Percentiles rank a stretch among this genome's conserved stretches.
Conservation (phyloP, 1,140 invertebrate genomes). For the Reticulitermes speratus region DNA sequence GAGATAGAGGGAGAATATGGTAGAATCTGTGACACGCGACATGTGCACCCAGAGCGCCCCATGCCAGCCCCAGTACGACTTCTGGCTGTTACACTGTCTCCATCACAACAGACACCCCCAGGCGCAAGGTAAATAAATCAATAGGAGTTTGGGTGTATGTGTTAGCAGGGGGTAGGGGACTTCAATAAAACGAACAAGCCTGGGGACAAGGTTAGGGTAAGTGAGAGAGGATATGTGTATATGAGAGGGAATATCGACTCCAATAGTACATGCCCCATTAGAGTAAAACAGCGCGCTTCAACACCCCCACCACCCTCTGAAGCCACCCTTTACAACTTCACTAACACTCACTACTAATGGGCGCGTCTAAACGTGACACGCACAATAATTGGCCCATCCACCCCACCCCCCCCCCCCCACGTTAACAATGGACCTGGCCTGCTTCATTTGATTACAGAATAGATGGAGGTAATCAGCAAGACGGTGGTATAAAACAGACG, state of each 20-base stretch:
- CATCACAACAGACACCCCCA: constrained; percentile 9
- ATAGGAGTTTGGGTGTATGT: background rate
- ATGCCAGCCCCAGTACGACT: background rate
- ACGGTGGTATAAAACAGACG: no score
- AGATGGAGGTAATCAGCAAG: background rate
- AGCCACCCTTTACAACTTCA: constrained; percentile 4
- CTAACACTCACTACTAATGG: constrained; percentile 21
- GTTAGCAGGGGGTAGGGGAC: background rate
- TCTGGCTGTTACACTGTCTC: background rate
- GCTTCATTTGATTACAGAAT: constrained; percentile 24
- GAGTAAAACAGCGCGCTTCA: constrained; percentile 21
- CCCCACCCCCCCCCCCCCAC: no score
- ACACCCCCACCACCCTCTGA: background rate
- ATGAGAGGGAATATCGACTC: background rate
- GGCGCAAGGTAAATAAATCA: constrained; percentile 25
- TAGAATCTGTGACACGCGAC: background rate
- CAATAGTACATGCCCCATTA: constrained; percentile 18
- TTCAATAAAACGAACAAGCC: constrained; percentile 24
- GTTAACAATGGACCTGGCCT: constrained; percentile 8
- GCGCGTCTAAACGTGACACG: constrained; percentile 12
- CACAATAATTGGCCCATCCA: constrained; percentile 19
- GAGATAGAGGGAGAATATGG: background rate
- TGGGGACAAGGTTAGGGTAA: constrained; percentile 8
- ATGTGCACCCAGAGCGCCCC: background rate
- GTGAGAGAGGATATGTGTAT: background rate